These are phyloP conservation scores for Danio jaintianensis DNA, from an alignment of 2,797 vertebrate genomes.

Conservation along the genomic window DNA sequence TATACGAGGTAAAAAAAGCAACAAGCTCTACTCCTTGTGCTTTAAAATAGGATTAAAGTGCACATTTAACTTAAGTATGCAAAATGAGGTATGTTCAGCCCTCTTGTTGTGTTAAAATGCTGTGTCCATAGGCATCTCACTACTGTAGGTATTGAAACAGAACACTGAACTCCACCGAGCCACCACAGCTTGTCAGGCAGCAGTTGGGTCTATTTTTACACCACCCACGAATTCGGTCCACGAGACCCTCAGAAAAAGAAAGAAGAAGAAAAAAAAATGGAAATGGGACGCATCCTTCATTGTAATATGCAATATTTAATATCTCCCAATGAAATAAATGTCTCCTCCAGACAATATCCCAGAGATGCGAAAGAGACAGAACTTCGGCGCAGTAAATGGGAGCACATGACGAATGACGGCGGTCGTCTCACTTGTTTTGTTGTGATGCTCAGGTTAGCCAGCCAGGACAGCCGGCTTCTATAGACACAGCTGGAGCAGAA, in stretches of 20 bases:
- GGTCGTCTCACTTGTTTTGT: not conserved
- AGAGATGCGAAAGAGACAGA: conserved; percentile 19
- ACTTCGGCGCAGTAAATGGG: not conserved
- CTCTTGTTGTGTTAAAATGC: not conserved
- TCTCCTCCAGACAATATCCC: conserved; percentile 26
- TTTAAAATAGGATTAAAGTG: too few species aligned
- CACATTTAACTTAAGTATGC: too few species aligned
- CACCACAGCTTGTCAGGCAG: conserved; percentile 30
- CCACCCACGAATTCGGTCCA: conserved; percentile 39
- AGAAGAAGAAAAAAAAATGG: not conserved
- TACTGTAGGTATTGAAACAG: not conserved
- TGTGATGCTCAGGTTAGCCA: conserved; percentile 25
- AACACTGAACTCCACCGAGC: conserved; percentile 9
- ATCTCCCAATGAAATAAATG: conserved; percentile 42
- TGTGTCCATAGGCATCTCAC: not conserved
- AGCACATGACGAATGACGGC: conserved; percentile 8
- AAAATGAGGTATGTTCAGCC: not conserved
- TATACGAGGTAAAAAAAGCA: too few species aligned
- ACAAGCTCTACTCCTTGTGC: too few species aligned
- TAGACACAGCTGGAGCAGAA: conserved; percentile 31
- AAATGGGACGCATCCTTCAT: conserved; percentile 51
- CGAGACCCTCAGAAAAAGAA: conserved; percentile 5
- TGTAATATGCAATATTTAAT: conserved; percentile 47
- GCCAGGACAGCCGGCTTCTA: not conserved
- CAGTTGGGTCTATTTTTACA: conserved; percentile 57